Base-by-base conservation (phyloP, 1,140 invertebrate species). In the Drosophila fuyamai region DNA sequence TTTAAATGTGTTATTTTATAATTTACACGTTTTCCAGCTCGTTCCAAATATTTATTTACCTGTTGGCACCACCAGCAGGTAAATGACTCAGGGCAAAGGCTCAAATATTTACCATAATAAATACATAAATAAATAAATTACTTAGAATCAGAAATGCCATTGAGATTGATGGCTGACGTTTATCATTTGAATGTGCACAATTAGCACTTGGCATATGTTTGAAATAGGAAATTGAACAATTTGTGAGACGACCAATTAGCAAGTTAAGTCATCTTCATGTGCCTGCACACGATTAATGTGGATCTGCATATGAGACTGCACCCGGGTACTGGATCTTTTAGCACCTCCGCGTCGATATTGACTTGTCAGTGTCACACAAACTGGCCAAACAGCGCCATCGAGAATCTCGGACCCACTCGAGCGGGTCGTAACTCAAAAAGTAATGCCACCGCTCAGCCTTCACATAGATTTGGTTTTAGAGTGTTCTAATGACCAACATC, bases 401-500 rank as follows among this genome's bases (percentile, higher is more conserved):
- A 71, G 51, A 58, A 48, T 70, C 43, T 40, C 35, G 14, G 47
- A n/a, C 43, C 50, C 68, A 71, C 68, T 71, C 68, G 38, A 71
- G 36, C 68, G 68, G 23, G n/a, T 71, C 68, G 67, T 58, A 58
- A 58, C 66, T 71, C 53, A 58, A 72, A 66, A 71, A 71, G 51
- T 71, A 71, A 71, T 71, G 66, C 67, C 67, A 47, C 43, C 51
- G 14, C 40, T 12, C 44, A 72, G 44, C 68, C 68, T 72, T 72
- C 68, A 72, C 68, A 72, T 38, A 72, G 68, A 71, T 72, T 72
- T 44, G 66, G 66, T 50, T 71, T 71, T 71, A 50, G 65, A 48
- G 36, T 50, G 68, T 72, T 72, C 68, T 72, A 72, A 72, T 72
- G 68, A 50, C 68, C 68, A 72, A 72, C 51, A 71, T 71, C 53